These are phyloP conservation scores for Apodemia mormo DNA, from an alignment of 2,888 invertebrate genomes.

Conservation along the genomic window DNA sequence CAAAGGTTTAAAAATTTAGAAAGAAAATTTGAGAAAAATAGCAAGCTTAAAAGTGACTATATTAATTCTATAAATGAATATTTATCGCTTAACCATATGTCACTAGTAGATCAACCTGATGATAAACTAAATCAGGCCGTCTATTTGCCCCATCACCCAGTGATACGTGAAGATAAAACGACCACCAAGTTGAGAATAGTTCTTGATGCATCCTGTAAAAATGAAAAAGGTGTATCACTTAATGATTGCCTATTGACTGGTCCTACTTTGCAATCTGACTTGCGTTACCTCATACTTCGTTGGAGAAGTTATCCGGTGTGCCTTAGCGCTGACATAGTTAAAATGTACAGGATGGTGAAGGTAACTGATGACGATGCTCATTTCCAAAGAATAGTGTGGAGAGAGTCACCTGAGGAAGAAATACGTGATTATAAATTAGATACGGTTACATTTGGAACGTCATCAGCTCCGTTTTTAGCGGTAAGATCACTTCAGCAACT, in stretches of 20 bases:
- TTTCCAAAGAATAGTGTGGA: constrained; percentile 34
- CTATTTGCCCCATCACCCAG: constrained; percentile 7
- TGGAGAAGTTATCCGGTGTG: constrained; percentile 35
- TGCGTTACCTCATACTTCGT: constrained; percentile 40
- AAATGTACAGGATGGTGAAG: constrained; percentile 42
- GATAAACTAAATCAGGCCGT: neutral
- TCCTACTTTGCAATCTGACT: constrained; percentile 39
- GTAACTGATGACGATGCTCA: constrained; percentile 15
- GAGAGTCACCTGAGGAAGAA: constrained; percentile 23
- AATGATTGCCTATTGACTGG: constrained; percentile 40
- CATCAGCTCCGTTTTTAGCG: constrained; percentile 35
- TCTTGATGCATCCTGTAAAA: constrained; percentile 34
- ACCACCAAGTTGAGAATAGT: constrained; percentile 9
- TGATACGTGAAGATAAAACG: constrained; percentile 17
- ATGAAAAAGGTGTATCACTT: constrained; percentile 33
- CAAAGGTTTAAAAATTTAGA: constrained; percentile 9
- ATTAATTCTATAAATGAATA: neutral
- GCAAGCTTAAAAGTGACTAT: neutral
- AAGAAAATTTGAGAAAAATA: constrained; percentile 3
- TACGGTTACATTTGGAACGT: constrained; percentile 34
- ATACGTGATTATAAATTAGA: constrained; percentile 22
- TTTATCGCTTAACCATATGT: neutral
- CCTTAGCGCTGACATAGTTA: constrained; percentile 35
- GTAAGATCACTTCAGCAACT: constrained; percentile 35
- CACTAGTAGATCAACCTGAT: neutral